Evolutionary conservation across 2,797 vertebrate genomes (phyloP).

Genomic region (Gastrophryne carolinensis): DNA sequence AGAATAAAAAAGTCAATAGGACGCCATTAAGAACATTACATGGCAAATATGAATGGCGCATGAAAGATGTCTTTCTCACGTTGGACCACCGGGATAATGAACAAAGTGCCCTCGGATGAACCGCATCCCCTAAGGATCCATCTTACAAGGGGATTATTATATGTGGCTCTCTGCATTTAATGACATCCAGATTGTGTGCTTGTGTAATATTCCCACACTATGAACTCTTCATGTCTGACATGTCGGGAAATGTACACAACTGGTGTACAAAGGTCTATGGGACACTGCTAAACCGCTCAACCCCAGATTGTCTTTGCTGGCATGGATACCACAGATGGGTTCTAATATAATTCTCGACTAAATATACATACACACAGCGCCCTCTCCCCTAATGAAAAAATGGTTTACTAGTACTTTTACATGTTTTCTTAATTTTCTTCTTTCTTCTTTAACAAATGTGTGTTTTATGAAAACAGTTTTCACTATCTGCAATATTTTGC

Average conservation of each 20-base stretch:
- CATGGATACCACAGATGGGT: neutral
- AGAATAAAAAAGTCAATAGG: constrained; percentile 51
- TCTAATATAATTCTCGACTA: too few relatives aligned
- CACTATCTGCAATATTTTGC: too few relatives aligned
- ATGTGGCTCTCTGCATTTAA: constrained; percentile 31
- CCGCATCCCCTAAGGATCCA: constrained; percentile 40
- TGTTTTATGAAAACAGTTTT: too few relatives aligned
- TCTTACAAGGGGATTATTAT: constrained; percentile 49
- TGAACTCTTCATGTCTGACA: neutral
- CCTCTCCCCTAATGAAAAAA: too few relatives aligned
- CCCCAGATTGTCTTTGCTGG: neutral
- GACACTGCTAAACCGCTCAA: too few relatives aligned
- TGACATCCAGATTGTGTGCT: constrained; percentile 39
- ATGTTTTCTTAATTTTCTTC: too few relatives aligned
- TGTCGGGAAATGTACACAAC: neutral
- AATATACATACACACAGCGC: too few relatives aligned
- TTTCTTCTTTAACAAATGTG: too few relatives aligned
- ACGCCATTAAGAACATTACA: constrained; percentile 45
- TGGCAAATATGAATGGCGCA: constrained; percentile 34
- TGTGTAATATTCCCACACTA: constrained; percentile 26
- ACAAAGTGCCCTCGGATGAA: constrained; percentile 44
- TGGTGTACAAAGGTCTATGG: neutral
- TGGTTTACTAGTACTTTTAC: too few relatives aligned
- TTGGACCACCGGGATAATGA: constrained; percentile 50
- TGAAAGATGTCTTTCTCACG: constrained; percentile 50